Evolutionary conservation across 2,888 invertebrate genomes (phyloP).

Genomic region (Parasteatoda lunata): DNA sequence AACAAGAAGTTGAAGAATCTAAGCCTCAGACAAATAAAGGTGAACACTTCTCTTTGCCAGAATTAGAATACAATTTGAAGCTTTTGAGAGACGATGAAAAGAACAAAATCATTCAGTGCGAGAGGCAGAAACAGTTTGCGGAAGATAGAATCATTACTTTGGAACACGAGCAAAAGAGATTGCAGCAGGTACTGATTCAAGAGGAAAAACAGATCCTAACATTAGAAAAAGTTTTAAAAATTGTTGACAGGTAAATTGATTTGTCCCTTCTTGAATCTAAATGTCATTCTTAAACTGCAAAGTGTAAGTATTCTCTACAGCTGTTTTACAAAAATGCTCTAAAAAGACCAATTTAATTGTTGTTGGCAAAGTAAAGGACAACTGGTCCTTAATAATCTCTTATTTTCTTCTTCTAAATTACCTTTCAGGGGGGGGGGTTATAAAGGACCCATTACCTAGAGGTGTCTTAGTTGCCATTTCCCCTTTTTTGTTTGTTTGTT

Average conservation of each 20-base stretch:
- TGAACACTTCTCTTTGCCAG: constrained; percentile 82
- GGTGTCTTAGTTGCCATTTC: too few species aligned
- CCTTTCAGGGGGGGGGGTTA: too few species aligned
- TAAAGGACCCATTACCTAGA: too few species aligned
- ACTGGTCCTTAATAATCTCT: too few species aligned
- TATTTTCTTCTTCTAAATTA: too few species aligned
- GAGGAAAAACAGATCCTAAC: constrained; percentile 84
- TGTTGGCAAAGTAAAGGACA: too few species aligned
- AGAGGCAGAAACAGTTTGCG: constrained; percentile 84
- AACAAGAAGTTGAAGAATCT: constrained; percentile 71
- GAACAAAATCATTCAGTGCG: constrained; percentile 92
- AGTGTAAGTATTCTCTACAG: too few species aligned
- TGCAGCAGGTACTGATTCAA: constrained; percentile 81
- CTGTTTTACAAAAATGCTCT: too few species aligned
- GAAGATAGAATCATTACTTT: constrained; percentile 86
- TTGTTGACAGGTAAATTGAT: constrained; percentile 78
- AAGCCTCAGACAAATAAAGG: constrained; percentile 67
- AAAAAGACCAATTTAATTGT: too few species aligned
- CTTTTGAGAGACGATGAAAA: constrained; percentile 94
- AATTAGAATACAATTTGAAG: constrained; percentile 92
- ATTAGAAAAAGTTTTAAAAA: constrained; percentile 81
- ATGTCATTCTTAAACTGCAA: too few species aligned
- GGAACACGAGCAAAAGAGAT: constrained; percentile 84
- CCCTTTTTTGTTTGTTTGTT: too few species aligned
- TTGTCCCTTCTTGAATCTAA: background rate